Conservation (phyloP, 2,113 vertebrate species). For the Oenanthe melanoleuca region DNA sequence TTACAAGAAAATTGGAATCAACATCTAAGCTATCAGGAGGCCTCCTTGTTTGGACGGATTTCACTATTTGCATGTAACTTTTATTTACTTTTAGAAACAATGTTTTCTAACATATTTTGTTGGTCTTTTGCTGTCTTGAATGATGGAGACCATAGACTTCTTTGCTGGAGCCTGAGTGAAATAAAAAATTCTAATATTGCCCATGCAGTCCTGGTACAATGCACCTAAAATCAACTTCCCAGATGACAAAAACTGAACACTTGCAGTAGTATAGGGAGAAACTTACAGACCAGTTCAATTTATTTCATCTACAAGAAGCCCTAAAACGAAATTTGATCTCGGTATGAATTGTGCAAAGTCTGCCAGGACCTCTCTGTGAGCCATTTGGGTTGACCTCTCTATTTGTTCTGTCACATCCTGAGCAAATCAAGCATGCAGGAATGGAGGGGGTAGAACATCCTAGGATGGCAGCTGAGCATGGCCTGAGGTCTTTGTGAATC, state of each 20-base stretch:
- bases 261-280: background rate
- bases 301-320: background rate
- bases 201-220: background rate
- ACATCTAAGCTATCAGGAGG: background rate
- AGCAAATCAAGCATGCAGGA: background rate
- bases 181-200: background rate
- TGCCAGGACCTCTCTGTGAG: background rate
- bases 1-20: background rate
- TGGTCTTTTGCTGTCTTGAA: slow-evolving; percentile 12
- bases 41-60: background rate
- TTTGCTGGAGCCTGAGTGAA: background rate
- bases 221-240: background rate
- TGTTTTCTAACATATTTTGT: background rate
- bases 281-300: background rate
- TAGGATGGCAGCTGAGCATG: background rate
- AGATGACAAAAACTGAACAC: background rate
- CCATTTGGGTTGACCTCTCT: background rate
- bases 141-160: background rate
- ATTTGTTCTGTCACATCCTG: background rate
- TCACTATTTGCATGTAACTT: background rate
- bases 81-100: background rate
- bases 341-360: background rate
- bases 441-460: background rate
- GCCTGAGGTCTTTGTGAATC: background rate
- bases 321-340: background rate